Base-by-base conservation (phyloP, 2,113 vertebrate species). In the Misgurnus anguillicaudatus region DNA sequence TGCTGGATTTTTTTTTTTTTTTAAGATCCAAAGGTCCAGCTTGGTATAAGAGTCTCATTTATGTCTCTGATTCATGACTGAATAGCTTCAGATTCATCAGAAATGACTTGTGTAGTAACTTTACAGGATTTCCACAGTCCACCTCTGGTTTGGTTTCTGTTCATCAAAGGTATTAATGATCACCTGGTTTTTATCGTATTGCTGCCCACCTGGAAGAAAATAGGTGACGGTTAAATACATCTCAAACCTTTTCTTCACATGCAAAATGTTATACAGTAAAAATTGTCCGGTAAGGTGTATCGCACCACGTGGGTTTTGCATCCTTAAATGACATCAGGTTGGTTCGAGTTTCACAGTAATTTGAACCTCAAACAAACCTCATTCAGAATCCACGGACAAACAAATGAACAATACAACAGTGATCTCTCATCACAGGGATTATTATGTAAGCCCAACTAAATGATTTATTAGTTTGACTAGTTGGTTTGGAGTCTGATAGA, bases 131-230 rank as follows among this genome's bases (percentile, higher is more conserved):
- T 96, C 90, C 9, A 97, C 69, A 21, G 93, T 93, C 98, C 98
- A 99, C 51, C 89, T 91, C 83, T 99, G 98, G 0, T 84, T 93
- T 60, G 85, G 5, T 87, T 94, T 96, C 0, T 85, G 93, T 70
- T 95, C 90, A 0, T 85, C 92, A 62, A 91, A 88, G 0, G 90
- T 88, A 88, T 94, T 97, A 77, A 99, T 93, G 75, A 99, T 91
- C 4, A 98, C 90, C 51, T 96, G 96, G 82, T 94, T 93, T 1
- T 92, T 93, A 81, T 98, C 96, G 5, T 96, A 98, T 21, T 97
- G 96, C 3, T 90, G 70, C 0, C 98, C 97, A 19, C 97, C 97
- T 99, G 87, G 5, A 81, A 88, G 72, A 84, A 65, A 77, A 45
- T 75, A 38, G 1, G 2, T 72, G 17, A 66, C 2, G 31, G 6